phyloP scores from a whole-genome alignment of 1,140 invertebrate species.

The Drosophila subobscura region DNA sequence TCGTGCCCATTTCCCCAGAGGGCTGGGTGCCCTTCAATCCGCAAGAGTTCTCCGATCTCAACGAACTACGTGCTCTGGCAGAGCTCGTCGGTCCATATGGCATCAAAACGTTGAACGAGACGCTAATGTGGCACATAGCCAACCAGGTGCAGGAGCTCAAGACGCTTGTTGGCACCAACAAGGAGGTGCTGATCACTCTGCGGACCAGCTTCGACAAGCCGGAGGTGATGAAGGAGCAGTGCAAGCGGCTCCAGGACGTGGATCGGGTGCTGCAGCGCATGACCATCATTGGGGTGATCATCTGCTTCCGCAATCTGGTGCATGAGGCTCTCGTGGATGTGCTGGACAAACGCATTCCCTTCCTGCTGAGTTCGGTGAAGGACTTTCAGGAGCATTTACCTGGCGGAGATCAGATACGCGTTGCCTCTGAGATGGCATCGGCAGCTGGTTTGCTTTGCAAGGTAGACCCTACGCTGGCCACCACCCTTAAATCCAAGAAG shows the following conservation, averaged over 20 bases:
- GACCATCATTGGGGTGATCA: conserved; percentile 98
- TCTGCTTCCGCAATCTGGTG: conserved; percentile 96
- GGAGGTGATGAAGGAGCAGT: conserved; percentile 99
- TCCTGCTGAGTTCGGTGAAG: conserved; percentile 96
- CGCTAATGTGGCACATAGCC: conserved; percentile 98
- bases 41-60: conserved; percentile 99
- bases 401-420: conserved; percentile 94
- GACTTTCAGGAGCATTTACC: conserved; percentile 97
- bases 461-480: conserved; percentile 96
- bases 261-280: conserved; percentile 98
- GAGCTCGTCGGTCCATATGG: conserved; percentile 99
- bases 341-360: conserved; percentile 97
- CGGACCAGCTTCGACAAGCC: conserved; percentile 98
- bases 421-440: conserved; percentile 98
- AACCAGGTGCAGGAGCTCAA: conserved; percentile 99
- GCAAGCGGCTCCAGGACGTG: conserved; percentile 94
- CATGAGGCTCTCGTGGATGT: conserved; percentile 97
- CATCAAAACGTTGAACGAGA: conserved; percentile 98
- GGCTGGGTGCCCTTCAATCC: conserved; percentile 88
- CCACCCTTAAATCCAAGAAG: conserved; percentile 94
- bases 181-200: conserved; percentile 94
- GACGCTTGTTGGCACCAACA: conserved; percentile 95
- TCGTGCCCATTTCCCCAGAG: conserved; percentile 95
- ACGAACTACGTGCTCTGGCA: conserved; percentile 97
- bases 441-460: conserved; percentile 96